These are phyloP conservation scores for Spodoptera exigua DNA, from an alignment of 2,888 invertebrate species.

Conservation along the genomic window DNA sequence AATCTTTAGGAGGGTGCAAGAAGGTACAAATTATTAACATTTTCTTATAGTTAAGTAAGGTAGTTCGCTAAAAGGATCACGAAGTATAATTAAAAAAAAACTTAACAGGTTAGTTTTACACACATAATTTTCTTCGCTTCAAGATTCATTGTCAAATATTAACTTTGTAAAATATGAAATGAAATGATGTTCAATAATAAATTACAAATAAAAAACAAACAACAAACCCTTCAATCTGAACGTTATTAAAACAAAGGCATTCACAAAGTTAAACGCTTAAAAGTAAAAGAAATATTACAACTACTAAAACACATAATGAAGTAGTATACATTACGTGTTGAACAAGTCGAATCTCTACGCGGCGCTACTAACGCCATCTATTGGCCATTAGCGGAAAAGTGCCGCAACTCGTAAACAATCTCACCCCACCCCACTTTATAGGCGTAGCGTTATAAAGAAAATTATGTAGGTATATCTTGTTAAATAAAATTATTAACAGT, in stretches of 20 bases:
- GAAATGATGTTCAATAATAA: too few relatives aligned
- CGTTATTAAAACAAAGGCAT: not conserved
- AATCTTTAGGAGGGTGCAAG: too few relatives aligned
- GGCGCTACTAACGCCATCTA: slow-evolving; percentile 34
- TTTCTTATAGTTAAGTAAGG: too few relatives aligned
- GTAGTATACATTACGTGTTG: not conserved
- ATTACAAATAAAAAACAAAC: too few relatives aligned
- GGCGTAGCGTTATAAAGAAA: slow-evolving; percentile 6
- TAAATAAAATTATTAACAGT: slow-evolving; percentile 26
- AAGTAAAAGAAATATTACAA: not conserved
- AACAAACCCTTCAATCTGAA: not conserved
- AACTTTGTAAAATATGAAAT: too few relatives aligned
- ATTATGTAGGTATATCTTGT: slow-evolving; percentile 18
- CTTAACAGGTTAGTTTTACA: too few relatives aligned
- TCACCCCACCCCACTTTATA: slow-evolving; percentile 7
- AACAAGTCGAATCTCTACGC: not conserved
- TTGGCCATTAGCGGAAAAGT: slow-evolving; percentile 4
- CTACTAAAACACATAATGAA: slow-evolving; percentile 8
- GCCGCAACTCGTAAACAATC: not conserved
- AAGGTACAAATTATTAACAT: too few relatives aligned
- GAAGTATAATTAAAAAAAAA: too few relatives aligned
- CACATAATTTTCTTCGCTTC: too few relatives aligned
- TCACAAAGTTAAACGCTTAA: not conserved
- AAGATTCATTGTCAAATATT: too few relatives aligned
- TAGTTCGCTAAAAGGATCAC: too few relatives aligned